A percentile compares a stretch with the other conserved stretches of the same genome.
Conservation (phyloP, 92 coral and sea anemone genomes). For the Umimayanthus kanabou region DNA sequence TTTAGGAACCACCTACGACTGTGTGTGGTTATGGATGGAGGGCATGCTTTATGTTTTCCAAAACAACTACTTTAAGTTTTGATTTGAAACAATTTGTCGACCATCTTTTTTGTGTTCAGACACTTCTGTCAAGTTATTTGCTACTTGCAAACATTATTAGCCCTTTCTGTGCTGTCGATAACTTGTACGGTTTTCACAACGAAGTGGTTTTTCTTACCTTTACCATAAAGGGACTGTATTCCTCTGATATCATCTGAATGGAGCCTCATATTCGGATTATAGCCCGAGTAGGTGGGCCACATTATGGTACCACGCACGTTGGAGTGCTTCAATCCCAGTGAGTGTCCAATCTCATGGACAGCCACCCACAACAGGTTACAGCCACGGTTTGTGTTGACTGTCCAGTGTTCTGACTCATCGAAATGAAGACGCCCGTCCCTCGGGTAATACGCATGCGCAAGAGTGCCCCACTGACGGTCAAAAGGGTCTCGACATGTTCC, state of each 20-base stretch:
- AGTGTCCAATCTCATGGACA: slow-evolving; percentile 30
- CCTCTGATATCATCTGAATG: slow-evolving; percentile 27
- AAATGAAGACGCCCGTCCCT: slow-evolving; percentile 29
- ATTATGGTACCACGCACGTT: slow-evolving; percentile 26
- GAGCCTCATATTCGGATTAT: slow-evolving; percentile 16
- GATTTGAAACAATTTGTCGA: too few relatives aligned
- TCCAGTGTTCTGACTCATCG: slow-evolving; percentile 25
- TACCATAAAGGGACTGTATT: slow-evolving; percentile 32
- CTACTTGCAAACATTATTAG: too few relatives aligned
- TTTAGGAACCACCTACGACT: too few relatives aligned
- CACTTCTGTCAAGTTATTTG: too few relatives aligned
- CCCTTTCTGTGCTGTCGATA: too few relatives aligned
- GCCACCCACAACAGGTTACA: slow-evolving; percentile 31
- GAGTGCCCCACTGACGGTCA: slow-evolving; percentile 31
- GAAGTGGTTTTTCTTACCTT: neutral
- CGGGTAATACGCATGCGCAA: slow-evolving; percentile 42
- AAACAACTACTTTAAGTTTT: too few relatives aligned
- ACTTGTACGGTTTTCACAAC: too few relatives aligned
- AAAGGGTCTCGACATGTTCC: neutral
- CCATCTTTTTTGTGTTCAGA: too few relatives aligned
- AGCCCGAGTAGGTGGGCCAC: slow-evolving; percentile 36
- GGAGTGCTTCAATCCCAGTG: slow-evolving; percentile 20
- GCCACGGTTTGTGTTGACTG: slow-evolving; percentile 12
- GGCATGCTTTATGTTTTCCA: too few relatives aligned
- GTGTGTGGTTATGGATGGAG: too few relatives aligned